Base-by-base conservation (phyloP, 2,888 invertebrate genomes). In the Bursaphelenchus okinawaensis region DNA sequence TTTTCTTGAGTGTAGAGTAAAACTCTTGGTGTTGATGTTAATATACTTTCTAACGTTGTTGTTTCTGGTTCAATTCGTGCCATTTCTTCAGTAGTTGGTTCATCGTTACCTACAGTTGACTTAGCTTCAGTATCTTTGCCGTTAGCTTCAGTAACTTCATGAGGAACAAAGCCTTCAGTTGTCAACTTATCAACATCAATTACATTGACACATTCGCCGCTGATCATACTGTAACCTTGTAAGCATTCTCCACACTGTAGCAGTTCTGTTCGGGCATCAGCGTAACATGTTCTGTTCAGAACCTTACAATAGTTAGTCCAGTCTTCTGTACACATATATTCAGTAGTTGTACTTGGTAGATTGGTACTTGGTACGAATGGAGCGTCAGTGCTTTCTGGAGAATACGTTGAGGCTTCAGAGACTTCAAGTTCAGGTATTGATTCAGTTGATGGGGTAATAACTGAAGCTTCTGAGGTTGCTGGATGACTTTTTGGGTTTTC, bases 241-340 rank as follows among this genome's bases (percentile, higher is more conserved):
- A 79, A 67, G 55, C 80, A 80, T 2, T 72, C 69, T 4, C 79
- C 79, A 55, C 80, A 80, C 62, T 80, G 77, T n/a, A 76, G 72
- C 6, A 77, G 72, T 56, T 78, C 77, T 12, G 16, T 40, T 31
- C 79, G 76, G 27, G 75, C 77, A 63, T 80, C 79, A 16, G 78
- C 73, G 22, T 73, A 73, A 55, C 80, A 80, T 19, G 77, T 77
- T 69, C 79, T 78, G 68, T 80, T 79, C 57, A 74, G 69, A 50
- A 71, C 57, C 22, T 68, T 66, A 60, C 79, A 80, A 40, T 75
- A 62, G 8, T 78, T 57, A 7, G 70, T 65, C 79, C 80, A 78
- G 23, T 78, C 75, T 7, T 70, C 70, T 1, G 74, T 72, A 61
- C 77, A 79, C 12, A n/a, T 40, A 12, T 16, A 40, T 40, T 16